Evolutionary conservation across 2,113 vertebrate genomes (phyloP).

Genomic region (Empidonax alnorum): DNA sequence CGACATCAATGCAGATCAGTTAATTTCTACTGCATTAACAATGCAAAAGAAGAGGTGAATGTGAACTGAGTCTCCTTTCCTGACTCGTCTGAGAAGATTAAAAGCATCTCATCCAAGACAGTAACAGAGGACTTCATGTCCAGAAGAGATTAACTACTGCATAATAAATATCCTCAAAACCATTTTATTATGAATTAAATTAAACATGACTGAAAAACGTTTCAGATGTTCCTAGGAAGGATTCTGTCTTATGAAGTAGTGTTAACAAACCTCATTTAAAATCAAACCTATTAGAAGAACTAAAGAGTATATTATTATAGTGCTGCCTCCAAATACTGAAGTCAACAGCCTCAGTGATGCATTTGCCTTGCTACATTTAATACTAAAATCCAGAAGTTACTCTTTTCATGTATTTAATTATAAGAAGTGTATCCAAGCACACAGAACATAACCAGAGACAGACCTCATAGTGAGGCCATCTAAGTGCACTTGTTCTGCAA

Average conservation of each 20-base stretch:
- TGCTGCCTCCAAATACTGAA: background rate
- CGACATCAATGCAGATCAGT: background rate
- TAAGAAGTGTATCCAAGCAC: background rate
- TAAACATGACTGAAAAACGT: background rate
- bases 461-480: background rate
- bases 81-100: background rate
- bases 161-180: slow-evolving; percentile 8
- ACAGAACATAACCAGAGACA: background rate
- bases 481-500: background rate
- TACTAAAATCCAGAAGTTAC: background rate
- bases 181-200: background rate
- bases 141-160: background rate
- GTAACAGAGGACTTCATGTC: background rate
- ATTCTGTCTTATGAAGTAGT: background rate
- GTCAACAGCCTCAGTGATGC: background rate
- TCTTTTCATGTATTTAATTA: background rate
- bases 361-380: background rate
- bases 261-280: slow-evolving; percentile 5
- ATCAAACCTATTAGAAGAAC: background rate
- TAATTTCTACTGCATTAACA: background rate
- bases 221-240: background rate
- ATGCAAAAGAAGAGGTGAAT: background rate
- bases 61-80: background rate
- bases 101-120: background rate
- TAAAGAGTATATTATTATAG: background rate